Base-by-base conservation (phyloP, 2,797 vertebrate species). In the Threskiornis aethiopicus region DNA sequence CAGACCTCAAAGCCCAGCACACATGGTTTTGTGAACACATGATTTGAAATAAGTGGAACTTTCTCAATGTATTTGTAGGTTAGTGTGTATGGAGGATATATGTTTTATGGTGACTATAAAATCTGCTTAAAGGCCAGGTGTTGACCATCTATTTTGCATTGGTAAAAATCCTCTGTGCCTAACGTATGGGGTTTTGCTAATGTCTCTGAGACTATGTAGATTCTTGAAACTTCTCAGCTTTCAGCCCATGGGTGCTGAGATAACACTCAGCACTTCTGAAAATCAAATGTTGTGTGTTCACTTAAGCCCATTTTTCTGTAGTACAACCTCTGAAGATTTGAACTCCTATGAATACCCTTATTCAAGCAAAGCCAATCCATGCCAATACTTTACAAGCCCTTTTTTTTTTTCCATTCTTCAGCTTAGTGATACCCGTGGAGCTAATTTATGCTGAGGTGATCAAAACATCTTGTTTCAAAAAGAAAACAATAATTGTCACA, bases 81-180 rank as follows among this genome's bases (percentile, higher is more conserved):
- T 87, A 77, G 33, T 49, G 52, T 83, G 90, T 84, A 73, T 93
- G 81, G 37, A 92, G 67, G 86, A 83, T 84, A 75, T 88, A 93
- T 90, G 46, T 89, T 97, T 96, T 93, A 96, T 78, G 92, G 80
- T 67, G 47, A 47, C 81, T 83, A 69, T 95, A 96, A 96, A 96
- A 89, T 87, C 75, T 93, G 49, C 86, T 93, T 93, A 80, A 92
- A 93, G 64, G 37, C 91, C 92, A 95, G 96, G 92, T 96, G 96
- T 87, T 95, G 91, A 87, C 89, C 96, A 94, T 96, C 79, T 90
- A 92, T 82, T 92, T 94, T 90, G 41, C 42, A 35, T 59, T 70
- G 77, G 55, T 93, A 90, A 89, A 88, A 89, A 61, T 66, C 22
- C 26, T 84, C 83, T 92, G 59, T 71, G 49, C 67, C 55, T 86